Evolutionary conservation across 2,113 vertebrate species (phyloP).

Genomic region (Scartelaos histophorus): DNA sequence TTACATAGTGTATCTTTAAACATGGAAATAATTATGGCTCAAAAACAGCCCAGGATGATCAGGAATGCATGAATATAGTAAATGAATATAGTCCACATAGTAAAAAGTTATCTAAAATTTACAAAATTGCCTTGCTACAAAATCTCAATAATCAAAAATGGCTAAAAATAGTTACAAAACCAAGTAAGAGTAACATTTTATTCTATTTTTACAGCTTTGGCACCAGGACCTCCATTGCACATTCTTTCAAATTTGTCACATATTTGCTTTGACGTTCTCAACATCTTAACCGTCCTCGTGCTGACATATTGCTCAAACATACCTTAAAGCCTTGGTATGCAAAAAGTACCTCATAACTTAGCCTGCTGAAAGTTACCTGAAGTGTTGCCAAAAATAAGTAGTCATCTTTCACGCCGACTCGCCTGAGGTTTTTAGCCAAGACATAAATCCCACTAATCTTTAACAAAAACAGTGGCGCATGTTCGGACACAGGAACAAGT

Average conservation of each 20-base stretch:
- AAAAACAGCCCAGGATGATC: neutral
- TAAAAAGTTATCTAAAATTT: neutral
- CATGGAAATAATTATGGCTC: no score
- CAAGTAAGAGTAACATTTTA: neutral
- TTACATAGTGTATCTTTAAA: no score
- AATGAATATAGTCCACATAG: neutral
- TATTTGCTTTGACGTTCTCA: neutral
- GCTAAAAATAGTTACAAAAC: neutral
- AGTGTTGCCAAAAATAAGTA: conserved; percentile 1
- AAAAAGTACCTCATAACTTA: neutral
- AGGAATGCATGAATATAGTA: neutral
- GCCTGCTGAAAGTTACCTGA: neutral
- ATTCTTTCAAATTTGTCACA: conserved; percentile 2
- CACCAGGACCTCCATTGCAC: neutral
- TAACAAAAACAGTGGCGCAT: conserved; percentile 2
- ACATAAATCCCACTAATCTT: conserved; percentile 4
- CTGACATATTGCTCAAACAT: conserved; percentile 19
- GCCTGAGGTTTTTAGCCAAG: neutral
- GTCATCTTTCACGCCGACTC: conserved; percentile 10
- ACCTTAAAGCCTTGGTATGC: conserved; percentile 14
- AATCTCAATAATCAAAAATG: neutral
- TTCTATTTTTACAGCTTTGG: neutral
- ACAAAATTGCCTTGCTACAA: neutral
- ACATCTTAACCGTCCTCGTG: conserved; percentile 2
- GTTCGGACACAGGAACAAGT: conserved; percentile 5